Evolutionary conservation across 2,113 vertebrate species (phyloP).

Genomic region (Leucosticte australis): DNA sequence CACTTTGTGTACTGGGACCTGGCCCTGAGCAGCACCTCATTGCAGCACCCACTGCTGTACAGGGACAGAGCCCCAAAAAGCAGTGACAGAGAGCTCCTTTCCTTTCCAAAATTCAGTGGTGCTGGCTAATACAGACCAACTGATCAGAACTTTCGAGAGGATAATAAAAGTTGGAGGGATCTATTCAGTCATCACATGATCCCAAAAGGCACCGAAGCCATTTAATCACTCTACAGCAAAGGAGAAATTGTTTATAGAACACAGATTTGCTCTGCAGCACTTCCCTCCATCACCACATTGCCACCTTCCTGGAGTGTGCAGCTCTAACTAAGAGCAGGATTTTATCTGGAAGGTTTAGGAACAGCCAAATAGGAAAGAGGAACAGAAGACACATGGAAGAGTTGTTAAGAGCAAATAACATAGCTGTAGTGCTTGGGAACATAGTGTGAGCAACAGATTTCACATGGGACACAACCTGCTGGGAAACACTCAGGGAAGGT

Average conservation of each 20-base stretch:
- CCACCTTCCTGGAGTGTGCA: not conserved
- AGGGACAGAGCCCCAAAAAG: not conserved
- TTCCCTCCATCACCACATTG: fast-evolving
- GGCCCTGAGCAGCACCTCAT: not conserved
- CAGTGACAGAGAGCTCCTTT: not conserved
- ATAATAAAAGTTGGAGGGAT: not conserved
- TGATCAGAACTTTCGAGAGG: not conserved
- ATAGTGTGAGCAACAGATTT: not conserved
- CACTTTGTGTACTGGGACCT: not conserved
- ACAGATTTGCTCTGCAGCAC: not conserved
- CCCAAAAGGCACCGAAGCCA: not conserved
- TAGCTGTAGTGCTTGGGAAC: not conserved
- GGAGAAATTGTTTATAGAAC: not conserved
- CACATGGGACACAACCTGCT: not conserved
- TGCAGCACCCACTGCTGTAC: not conserved
- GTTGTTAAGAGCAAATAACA: not conserved
- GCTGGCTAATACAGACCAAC: not conserved
- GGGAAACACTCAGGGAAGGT: not conserved
- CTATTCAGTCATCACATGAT: not conserved
- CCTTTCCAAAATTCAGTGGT: not conserved
- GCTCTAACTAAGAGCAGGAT: not conserved
- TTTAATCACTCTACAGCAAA: not conserved
- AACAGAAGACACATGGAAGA: not conserved
- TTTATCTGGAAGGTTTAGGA: not conserved
- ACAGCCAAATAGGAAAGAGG: not conserved